A percentile compares a stretch with the other conserved stretches of the same genome.
Evolutionary conservation across 2,797 vertebrate species (phyloP).

Genomic region (Hypotaenidia okinawae): DNA sequence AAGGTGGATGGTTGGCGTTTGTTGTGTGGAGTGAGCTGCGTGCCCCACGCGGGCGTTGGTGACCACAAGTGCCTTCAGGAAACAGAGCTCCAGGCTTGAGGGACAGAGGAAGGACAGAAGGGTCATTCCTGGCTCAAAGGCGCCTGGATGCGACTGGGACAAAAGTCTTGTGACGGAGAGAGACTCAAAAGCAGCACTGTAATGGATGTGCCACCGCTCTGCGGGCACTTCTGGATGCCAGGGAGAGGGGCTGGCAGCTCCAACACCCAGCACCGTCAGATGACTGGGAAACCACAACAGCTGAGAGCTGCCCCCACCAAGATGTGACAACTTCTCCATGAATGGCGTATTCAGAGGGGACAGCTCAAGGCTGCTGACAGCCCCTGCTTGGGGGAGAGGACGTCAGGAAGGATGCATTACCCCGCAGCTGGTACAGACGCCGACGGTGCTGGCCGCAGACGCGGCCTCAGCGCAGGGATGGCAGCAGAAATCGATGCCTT

Average conservation of each 20-base stretch:
- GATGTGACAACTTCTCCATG: neutral
- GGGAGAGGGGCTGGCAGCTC: constrained; percentile 7
- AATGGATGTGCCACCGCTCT: neutral
- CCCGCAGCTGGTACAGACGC: neutral
- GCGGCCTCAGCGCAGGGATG: neutral
- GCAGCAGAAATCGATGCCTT: constrained; percentile 1
- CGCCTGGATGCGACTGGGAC: constrained; percentile 20
- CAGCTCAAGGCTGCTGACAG: neutral
- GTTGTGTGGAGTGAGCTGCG: neutral
- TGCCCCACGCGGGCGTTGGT: rapidly evolving
- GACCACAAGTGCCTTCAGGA: neutral
- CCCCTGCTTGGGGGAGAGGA: neutral
- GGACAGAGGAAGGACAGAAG: neutral
- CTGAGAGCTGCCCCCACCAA: neutral
- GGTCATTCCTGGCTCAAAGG: neutral
- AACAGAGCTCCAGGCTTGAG: neutral
- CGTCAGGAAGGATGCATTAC: neutral
- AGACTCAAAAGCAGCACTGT: constrained; percentile 39
- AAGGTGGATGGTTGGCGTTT: neutral
- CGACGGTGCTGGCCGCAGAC: neutral
- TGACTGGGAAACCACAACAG: constrained; percentile 7
- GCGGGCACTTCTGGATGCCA: neutral
- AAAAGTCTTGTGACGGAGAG: constrained; percentile 22
- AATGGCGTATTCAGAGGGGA: constrained; percentile 13
- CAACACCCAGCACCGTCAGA: neutral